phyloP scores from a whole-genome alignment of 2,797 vertebrate genomes.

The Zalophus californianus region DNA sequence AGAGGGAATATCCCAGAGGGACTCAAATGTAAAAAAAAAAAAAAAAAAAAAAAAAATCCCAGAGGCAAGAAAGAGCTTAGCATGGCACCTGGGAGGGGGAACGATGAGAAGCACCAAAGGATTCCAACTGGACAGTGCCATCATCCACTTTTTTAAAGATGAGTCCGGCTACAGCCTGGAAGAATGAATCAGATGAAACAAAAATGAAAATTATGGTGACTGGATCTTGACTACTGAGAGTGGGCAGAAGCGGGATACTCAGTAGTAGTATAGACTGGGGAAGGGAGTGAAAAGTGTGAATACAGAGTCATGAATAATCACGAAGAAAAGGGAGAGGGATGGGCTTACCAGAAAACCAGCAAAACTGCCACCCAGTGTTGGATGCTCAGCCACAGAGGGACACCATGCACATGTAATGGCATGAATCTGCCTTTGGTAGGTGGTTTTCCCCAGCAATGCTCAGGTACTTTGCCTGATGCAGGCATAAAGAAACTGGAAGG shows the following conservation, averaged over 20 bases:
- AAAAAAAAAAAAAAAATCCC: neutral
- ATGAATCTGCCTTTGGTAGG: neutral
- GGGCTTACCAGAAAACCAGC: neutral
- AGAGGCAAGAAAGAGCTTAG: neutral
- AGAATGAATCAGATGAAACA: neutral
- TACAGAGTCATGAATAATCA: neutral
- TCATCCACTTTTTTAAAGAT: neutral
- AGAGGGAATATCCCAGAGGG: neutral
- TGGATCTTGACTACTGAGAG: neutral
- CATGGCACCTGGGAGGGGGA: fast-evolving
- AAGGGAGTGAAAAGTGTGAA: neutral
- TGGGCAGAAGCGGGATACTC: neutral
- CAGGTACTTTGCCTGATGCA: too few species aligned
- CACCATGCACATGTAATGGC: too few species aligned
- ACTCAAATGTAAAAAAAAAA: neutral
- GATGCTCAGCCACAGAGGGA: too few species aligned
- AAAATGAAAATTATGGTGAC: neutral
- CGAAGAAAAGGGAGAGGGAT: neutral
- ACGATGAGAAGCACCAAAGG: neutral
- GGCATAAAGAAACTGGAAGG: neutral
- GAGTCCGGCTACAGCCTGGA: neutral
- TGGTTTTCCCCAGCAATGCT: neutral
- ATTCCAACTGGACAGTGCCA: neutral
- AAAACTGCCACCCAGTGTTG: neutral
- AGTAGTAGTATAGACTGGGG: neutral